Evolutionary conservation across 2,113 vertebrate genomes (phyloP), one percentile per base, ranked within the genome.

Genomic region (Melanerpes aurifrons): DNA sequence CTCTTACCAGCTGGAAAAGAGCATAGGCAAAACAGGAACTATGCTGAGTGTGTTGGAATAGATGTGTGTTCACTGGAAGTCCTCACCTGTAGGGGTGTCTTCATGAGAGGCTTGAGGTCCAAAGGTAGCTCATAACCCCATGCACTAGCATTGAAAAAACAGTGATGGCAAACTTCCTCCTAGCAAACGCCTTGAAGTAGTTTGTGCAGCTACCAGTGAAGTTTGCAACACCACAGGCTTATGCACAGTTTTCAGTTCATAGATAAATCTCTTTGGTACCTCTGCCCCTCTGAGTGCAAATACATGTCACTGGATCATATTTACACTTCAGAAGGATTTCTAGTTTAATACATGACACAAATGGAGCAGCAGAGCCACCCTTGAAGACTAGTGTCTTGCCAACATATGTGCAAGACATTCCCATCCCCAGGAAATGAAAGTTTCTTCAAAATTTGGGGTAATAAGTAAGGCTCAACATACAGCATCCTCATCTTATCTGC

Each of bases 321-420:
- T 43, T 56, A 73, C 1, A 5, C 20, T 67, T n/a, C 22, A 43
- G 58, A 84, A 85, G 8, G 12, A 74, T 35, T 73, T 82, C 40
- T 91, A 7, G 48, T 24, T 32, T 87, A 74, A 56, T 62, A 20
- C 0, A 1, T 47, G 25, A 67, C n/a, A 64, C 7, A 81, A 92
- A 43, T 2, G 15, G 37, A 54, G 12, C 16, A 80, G 15, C 43
- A 57, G 0, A 0, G 37, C 3, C 17, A 71, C 20, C 9, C 35
- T 6, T 37, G 50, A 85, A 67, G 3, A 15, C 50, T 35, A 82
- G 3, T 29, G 89, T 82, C 24, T 68, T 47, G n/a, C 50, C 56
- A 62, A 47, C 63, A 88, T 64, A 75, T 32, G 6, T 47, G 14
- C 7, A 47, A 20, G 6, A 6, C 28, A 48, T 73, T 87, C n/a